phyloP scores from a whole-genome alignment of 2,113 vertebrate genomes.

The Equus quagga region DNA sequence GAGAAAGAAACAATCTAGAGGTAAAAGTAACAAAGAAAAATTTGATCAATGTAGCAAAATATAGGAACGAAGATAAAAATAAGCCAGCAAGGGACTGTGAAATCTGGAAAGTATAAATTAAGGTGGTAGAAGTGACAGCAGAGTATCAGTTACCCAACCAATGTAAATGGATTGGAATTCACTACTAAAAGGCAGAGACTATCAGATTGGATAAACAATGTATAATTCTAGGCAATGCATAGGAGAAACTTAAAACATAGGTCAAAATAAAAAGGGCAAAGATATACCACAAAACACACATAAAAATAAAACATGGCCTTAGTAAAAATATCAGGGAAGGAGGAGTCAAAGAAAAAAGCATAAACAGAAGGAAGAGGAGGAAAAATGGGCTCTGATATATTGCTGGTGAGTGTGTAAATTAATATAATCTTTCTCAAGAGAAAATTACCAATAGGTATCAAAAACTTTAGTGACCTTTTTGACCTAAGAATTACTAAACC shows the following conservation, averaged over 20 bases:
- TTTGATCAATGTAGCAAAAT: neutral
- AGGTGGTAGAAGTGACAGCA: neutral
- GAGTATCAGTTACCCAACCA: neutral
- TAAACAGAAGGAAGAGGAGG: neutral
- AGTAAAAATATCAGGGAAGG: neutral
- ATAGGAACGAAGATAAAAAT: neutral
- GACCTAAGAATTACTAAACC: constrained; percentile 17
- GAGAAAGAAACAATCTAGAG: neutral
- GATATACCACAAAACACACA: neutral
- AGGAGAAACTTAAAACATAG: neutral
- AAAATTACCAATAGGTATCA: neutral
- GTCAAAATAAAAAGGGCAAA: neutral
- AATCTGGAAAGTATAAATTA: neutral
- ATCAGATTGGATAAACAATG: neutral
- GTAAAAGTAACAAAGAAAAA: neutral
- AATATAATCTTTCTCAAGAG: neutral
- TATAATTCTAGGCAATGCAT: neutral
- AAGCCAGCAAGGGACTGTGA: neutral
- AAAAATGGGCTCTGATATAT: neutral
- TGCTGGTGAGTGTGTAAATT: neutral
- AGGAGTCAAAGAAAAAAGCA: neutral
- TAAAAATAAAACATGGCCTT: neutral
- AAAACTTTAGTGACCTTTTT: neutral
- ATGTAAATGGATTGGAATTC: neutral
- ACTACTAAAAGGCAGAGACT: neutral